Conservation (phyloP, 2,113 vertebrate genomes). For the Chaetops frenatus region DNA sequence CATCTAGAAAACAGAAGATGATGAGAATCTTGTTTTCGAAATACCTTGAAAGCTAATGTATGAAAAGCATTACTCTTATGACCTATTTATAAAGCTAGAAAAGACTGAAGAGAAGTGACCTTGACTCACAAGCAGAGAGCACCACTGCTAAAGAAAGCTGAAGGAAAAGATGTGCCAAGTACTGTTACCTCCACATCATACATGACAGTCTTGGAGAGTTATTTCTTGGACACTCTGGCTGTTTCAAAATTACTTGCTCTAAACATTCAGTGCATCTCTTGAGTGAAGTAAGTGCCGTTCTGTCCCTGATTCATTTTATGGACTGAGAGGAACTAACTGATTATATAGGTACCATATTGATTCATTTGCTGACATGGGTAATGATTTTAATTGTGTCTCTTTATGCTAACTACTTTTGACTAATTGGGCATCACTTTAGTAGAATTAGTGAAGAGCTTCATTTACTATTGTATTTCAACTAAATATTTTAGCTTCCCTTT, state of each 20-base stretch:
- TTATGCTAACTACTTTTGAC: neutral
- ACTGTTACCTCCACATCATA: neutral
- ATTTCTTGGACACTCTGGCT: neutral
- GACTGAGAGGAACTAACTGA: neutral
- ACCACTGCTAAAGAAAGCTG: neutral
- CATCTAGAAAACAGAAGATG: neutral
- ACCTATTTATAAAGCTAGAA: neutral
- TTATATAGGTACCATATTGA: neutral
- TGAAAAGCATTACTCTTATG: neutral
- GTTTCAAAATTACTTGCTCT: neutral
- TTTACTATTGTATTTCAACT: neutral
- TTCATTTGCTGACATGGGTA: neutral
- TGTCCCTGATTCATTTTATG: neutral
- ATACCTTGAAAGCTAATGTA: neutral
- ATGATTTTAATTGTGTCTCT: neutral
- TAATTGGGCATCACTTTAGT: neutral
- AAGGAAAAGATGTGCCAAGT: neutral
- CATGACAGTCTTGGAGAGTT: neutral
- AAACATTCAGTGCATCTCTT: neutral
- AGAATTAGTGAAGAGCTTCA: neutral
- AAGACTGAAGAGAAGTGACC: neutral
- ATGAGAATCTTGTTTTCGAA: neutral
- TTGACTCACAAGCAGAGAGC: accelerated
- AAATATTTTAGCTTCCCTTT: neutral
- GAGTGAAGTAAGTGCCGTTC: neutral